Evolutionary conservation across 2,113 vertebrate species (phyloP).

Genomic region (Coryphaenoides rupestris): DNA sequence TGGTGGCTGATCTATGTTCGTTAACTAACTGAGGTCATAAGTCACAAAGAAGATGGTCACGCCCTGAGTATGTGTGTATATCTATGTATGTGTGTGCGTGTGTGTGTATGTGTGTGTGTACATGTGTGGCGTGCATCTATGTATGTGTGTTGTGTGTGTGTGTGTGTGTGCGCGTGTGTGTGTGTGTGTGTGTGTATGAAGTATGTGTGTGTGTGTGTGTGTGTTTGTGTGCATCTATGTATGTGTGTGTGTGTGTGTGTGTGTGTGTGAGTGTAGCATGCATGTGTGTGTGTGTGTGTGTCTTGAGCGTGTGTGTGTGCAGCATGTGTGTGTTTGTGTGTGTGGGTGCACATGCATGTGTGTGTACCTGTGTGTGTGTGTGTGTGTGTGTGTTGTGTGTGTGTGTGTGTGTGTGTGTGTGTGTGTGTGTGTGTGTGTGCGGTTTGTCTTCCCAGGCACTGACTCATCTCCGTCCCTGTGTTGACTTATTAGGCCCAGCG

Average conservation of each 20-base stretch:
- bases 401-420: constrained; percentile 17
- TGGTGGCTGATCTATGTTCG: constrained; percentile 11
- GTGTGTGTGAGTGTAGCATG: constrained; percentile 13
- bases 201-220: constrained; percentile 18
- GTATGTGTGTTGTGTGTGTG: constrained; percentile 16
- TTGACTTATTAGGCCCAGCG: constrained; percentile 69
- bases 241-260: constrained; percentile 18
- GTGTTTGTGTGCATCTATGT: constrained; percentile 14
- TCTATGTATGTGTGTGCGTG: constrained; percentile 21
- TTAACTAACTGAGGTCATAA: constrained; percentile 22
- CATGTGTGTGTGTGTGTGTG: constrained; percentile 11
- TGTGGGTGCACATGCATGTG: constrained; percentile 13
- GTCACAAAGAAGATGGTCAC: constrained; percentile 8
- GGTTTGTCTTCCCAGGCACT: constrained; percentile 56
- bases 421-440: constrained; percentile 14
- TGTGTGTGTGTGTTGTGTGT: constrained; percentile 20
- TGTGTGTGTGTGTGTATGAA: constrained; percentile 2
- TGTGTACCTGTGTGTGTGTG: constrained; percentile 16
- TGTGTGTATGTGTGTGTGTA: constrained; percentile 15
- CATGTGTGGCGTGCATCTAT: constrained; percentile 15
- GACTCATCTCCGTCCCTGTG: constrained; percentile 65
- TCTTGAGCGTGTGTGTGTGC: constrained; percentile 3
- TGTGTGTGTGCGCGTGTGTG: constrained; percentile 13
- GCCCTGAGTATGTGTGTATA: constrained; percentile 14
- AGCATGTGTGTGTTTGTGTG: constrained; percentile 31